Conservation (phyloP, 1,140 invertebrate species). For the Gonatopus flavifemur region DNA sequence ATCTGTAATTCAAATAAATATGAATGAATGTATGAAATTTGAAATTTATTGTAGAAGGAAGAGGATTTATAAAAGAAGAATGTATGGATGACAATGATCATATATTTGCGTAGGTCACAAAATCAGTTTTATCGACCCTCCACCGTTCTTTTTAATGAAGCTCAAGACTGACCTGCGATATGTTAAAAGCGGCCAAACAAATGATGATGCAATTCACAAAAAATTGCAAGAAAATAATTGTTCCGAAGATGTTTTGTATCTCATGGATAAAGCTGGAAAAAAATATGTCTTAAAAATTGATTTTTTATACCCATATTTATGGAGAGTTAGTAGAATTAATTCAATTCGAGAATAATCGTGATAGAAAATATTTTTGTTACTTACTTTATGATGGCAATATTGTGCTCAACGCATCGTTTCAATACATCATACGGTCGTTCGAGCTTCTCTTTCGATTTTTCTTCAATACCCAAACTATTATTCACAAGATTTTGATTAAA, state of each 20-base stretch:
- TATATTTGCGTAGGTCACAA: too few species aligned
- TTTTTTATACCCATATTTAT: conserved; percentile 1
- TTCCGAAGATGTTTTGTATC: conserved; percentile 47
- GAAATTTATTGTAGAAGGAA: neutral
- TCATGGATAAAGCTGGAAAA: conserved; percentile 33
- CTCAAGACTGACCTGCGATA: conserved; percentile 49
- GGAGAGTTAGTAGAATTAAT: neutral
- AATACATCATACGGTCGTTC: conserved; percentile 12
- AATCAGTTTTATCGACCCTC: too few species aligned
- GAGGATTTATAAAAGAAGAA: too few species aligned
- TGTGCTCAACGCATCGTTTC: conserved; percentile 24
- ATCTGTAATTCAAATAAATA: conserved; percentile 21
- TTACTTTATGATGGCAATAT: conserved; percentile 31
- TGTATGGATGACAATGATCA: too few species aligned
- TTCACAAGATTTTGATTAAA: too few species aligned
- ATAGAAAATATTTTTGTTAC: neutral
- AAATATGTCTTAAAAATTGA: neutral
- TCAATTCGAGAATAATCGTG: neutral
- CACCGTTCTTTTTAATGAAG: too few species aligned
- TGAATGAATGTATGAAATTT: neutral
- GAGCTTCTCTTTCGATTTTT: neutral
- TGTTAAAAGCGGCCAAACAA: conserved; percentile 58
- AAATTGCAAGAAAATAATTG: conserved; percentile 55
- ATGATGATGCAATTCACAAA: conserved; percentile 59
- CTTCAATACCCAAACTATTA: too few species aligned